Evolutionary conservation across 2,797 vertebrate genomes (phyloP), one percentile per base, ranked within the genome.

Genomic region (Chelon labrosus): DNA sequence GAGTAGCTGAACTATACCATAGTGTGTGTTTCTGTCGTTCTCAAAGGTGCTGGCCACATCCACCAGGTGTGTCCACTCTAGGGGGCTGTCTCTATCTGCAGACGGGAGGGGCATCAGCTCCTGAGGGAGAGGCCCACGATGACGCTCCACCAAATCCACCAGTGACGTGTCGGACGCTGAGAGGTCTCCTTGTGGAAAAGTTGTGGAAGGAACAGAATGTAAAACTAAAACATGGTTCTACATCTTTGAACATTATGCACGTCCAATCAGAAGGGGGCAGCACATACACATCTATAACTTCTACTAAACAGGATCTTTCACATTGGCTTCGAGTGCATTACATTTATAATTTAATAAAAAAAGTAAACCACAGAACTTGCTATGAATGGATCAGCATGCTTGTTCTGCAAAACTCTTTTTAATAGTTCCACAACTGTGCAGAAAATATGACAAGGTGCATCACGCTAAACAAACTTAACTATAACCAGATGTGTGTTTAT

Each of bases 121-220:
- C 27, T 97, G 96, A 27, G 93, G 94, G 41, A 94, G 90, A 17
- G 94, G 94, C 56, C 95, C 95, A 70, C 96, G 94, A 57, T 96
- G 96, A 41, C 96, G 96, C 82, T 99, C 98, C 81, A 99, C 97
- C 70, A 97, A 92, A 78, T 99, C 98, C 22, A 97, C 97, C 92
- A 99, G 94, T 67, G 98, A 99, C 27, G 97, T 99, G 93, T 99
- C 98, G 0, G 98, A 99, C n/a, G 98, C 98, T 0, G 97, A 99
- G 82, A 99, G 97, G 89, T 99, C 98, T 54, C 97, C 97, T 27
- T 99, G 73, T 46, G 1, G 17, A 47, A 10, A 57, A 59, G 50
- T 31, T 12, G 46, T 19, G 5, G 8, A 50, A 53, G 39, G 14
- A 31, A 2, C 3, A 1, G 41, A 41, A 39, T 35, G 25, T 56